phyloP scores from a whole-genome alignment of 2,797 vertebrate genomes.

The Sebastes iracundus region DNA sequence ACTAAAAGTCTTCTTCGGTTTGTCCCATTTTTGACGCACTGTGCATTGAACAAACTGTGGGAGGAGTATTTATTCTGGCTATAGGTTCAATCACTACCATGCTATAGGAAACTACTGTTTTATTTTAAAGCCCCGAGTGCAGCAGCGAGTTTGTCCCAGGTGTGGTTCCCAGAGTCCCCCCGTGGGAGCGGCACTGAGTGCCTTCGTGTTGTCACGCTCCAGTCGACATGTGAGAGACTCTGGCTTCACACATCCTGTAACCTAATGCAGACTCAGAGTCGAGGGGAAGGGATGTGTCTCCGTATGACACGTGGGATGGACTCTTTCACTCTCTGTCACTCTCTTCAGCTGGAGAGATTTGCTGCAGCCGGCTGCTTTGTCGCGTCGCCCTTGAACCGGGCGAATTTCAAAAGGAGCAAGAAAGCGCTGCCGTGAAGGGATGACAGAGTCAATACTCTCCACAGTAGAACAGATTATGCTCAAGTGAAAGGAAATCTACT shows the following conservation, averaged over 20 bases:
- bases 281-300: constrained; percentile 17
- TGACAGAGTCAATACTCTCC: constrained; percentile 25
- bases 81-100: background rate
- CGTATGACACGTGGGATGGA: constrained; percentile 11
- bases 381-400: constrained; percentile 59
- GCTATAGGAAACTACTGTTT: background rate
- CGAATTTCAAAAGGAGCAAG: constrained; percentile 41
- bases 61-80: background rate
- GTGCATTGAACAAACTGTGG: background rate
- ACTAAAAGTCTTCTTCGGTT: background rate
- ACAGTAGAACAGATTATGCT: constrained; percentile 26
- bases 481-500: constrained; percentile 16
- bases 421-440: constrained; percentile 33
- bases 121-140: background rate
- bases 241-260: constrained; percentile 51
- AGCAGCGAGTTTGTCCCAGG: constrained; percentile 16
- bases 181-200: constrained; percentile 49
- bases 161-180: background rate
- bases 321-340: constrained; percentile 26
- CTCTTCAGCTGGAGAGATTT: constrained; percentile 56
- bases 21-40: background rate
- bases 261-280: constrained; percentile 21
- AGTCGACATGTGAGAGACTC: constrained; percentile 32
- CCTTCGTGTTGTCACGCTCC: constrained; percentile 30
- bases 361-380: constrained; percentile 48